These are phyloP conservation scores for Actenoides hombroni DNA, from an alignment of 2,113 vertebrate genomes.

Conservation along the genomic window DNA sequence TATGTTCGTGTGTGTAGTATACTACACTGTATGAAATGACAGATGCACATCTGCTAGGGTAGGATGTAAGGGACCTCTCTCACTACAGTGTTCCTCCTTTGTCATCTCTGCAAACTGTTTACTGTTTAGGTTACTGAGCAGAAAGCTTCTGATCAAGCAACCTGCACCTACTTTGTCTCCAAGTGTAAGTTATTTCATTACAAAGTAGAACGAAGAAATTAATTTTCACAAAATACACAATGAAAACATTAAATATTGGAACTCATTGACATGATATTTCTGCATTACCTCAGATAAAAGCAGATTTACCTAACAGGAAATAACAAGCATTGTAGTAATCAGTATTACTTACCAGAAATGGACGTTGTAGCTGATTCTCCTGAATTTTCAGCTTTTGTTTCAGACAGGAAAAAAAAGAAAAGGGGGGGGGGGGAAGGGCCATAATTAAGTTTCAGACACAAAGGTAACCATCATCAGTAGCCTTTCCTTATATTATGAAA, in stretches of 20 bases:
- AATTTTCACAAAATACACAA: not conserved
- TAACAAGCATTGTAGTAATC: not conserved
- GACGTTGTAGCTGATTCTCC: not conserved
- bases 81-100: not conserved
- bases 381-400: not conserved
- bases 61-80: not conserved
- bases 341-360: slow-evolving; percentile 43
- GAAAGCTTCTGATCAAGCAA: not conserved
- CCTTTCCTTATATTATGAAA: not conserved
- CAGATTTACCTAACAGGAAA: not conserved
- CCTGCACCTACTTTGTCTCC: not conserved
- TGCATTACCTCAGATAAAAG: not conserved
- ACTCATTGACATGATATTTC: not conserved
- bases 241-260: not conserved
- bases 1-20: no score
- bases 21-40: not conserved
- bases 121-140: not conserved
- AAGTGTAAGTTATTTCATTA: not conserved
- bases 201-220: not conserved
- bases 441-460: not conserved
- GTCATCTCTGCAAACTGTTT: not conserved
- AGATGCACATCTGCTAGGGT: not conserved
- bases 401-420: no score
- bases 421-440: rapidly evolving
- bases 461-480: not conserved